Base-by-base conservation (phyloP, 2,888 invertebrate species). In the Vannuccia rotundouncinata region DNA sequence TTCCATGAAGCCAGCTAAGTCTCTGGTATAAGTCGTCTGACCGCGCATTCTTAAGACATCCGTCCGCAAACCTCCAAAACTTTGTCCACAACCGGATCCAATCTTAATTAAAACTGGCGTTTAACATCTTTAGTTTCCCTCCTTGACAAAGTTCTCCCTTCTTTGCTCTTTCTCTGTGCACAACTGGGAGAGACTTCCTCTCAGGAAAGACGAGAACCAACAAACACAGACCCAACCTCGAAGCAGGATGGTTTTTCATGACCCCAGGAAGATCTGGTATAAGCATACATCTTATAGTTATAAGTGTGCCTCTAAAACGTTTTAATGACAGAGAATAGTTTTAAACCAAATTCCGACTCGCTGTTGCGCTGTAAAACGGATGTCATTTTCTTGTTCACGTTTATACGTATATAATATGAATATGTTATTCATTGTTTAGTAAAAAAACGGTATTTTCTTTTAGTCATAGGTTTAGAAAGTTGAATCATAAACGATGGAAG, bases 11-110 rank as follows among this genome's bases (percentile, higher is more conserved):
- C 10, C 45, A 45, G 10, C 2, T 22, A 5, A 66, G 17, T 22
- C 22, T 66, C 66, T 66, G 66, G 66, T 66, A 66, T n/a, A n/a
- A n/a, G n/a, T n/a, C n/a, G 66, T 66, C 66, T 66, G 10, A 66
- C 22, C 10, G 22, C 25, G 25, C 10, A 66, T 66, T 66, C 22
- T 22, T 66, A 22, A 66, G 66, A 66, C 66, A 66, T 66, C 66
- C 66, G 66, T 66, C 66, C 66, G 66, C 22, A 5, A 66, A 5
- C 66, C 5, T 27, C 66, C 66, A 66, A 66, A 66, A 66, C 66
- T 66, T 66, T 66, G 66, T 66, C 66, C 66, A 66, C 66, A 66
- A 66, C 66, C 66, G 66, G 66, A 66, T 66, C 66, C 22, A 17
- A 17, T 13, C 66, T 66, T 66, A 66, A 66, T 66, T 22, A 66